Base-by-base conservation (phyloP, 2,888 invertebrate genomes). In the Metalampra italica region DNA sequence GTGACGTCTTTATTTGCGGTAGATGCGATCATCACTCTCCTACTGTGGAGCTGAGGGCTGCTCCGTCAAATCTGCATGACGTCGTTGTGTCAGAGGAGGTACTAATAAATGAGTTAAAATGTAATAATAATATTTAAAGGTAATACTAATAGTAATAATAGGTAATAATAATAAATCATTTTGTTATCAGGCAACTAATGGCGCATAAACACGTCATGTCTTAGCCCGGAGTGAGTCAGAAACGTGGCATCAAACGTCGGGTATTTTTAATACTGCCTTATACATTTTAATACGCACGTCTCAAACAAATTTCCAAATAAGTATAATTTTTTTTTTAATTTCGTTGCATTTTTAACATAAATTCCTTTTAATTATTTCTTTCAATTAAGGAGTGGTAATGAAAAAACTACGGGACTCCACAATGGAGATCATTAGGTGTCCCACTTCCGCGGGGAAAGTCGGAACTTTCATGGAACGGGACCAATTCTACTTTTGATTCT, bases 401-500 rank as follows among this genome's bases (percentile, higher is more conserved):
- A 68, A 71, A 47, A 71, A 73, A 70, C 66, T 68, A 71, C 60
- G 65, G 64, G 60, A 61, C 60, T 55, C 55, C 63, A 78, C 77
- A 78, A 78, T 74, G 66, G 63, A 46, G 22, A 67, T 79, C 77
- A 71, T 81, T 80, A 77, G 72, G 57, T 56, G 52, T 53, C 54
- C 49, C 39, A 49, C 5, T 22, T 22, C 22, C 36, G 11, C 36
- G 50, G 55, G 46, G 51, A 66, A 71, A 70, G 62, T 22, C 22
- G 22, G 22, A 22, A 22, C 22, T 67, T 76, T 73, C 68, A 67
- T 70, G 68, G 76, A 76, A 66, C 70, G 65, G 56, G 59, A 75
- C 73, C 68, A 75, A 78, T 78, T 77, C 75, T 63, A 71, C 74
- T 72, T 71, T 74, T 72, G 68, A 75, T 75, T 78, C 66, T 68